Percentiles rank a stretch among this genome's conserved stretches.
phyloP scores from a whole-genome alignment of 92 coral and sea anemone genomes.

The Epizoanthus rinbou region DNA sequence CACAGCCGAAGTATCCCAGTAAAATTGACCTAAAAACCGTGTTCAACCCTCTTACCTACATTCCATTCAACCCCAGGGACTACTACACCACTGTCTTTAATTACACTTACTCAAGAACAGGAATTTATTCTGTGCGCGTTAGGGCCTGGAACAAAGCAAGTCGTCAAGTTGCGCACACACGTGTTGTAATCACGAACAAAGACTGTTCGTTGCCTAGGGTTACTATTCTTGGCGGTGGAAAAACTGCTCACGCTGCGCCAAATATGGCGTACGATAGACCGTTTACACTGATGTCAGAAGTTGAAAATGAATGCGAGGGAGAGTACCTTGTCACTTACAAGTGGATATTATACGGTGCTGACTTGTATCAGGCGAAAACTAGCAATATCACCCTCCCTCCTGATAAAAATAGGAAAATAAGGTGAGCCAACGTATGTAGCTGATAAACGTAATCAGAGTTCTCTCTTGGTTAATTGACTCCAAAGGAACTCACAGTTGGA shows the following conservation, averaged over 20 bases:
- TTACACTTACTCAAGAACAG: constrained; percentile 50
- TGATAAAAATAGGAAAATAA: constrained; percentile 49
- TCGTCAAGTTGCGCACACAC: constrained; percentile 47
- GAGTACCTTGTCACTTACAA: constrained; percentile 44
- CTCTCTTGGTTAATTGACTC: no score
- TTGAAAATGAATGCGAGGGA: constrained; percentile 45
- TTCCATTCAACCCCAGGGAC: constrained; percentile 69
- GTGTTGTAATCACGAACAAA: constrained; percentile 61
- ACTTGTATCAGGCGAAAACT: constrained; percentile 41
- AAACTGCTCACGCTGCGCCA: constrained; percentile 41
- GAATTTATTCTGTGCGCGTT: constrained; percentile 60
- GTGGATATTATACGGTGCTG: constrained; percentile 77
- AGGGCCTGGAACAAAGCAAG: constrained; percentile 69
- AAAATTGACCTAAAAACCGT: constrained; percentile 18
- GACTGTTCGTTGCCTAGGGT: constrained; percentile 64
- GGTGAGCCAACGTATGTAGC: constrained; percentile 40
- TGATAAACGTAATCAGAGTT: background rate
- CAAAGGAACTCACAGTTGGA: no score
- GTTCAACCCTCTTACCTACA: constrained; percentile 42
- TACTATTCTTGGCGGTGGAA: constrained; percentile 73
- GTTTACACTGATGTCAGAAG: constrained; percentile 69
- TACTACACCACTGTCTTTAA: constrained; percentile 59
- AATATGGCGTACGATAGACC: constrained; percentile 57
- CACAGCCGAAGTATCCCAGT: constrained; percentile 19
- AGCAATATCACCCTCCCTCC: constrained; percentile 74